Percentiles rank a stretch among this genome's conserved stretches.
Evolutionary conservation across 2,888 invertebrate genomes (phyloP).

Genomic region (Chesias legatella): DNA sequence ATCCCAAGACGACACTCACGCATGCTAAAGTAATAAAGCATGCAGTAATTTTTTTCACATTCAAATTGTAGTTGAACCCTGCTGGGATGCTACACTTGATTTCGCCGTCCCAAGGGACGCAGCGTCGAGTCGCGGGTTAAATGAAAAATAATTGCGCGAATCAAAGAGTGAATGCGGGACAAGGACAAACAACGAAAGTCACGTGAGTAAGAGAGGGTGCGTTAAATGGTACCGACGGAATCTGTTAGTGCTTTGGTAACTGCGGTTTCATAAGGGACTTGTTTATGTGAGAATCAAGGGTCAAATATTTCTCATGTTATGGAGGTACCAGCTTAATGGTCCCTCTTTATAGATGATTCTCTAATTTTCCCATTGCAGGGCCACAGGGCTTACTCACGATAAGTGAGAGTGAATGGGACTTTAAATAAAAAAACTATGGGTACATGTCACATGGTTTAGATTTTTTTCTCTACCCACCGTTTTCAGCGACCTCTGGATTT

Average conservation of each 20-base stretch:
- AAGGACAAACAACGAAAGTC: slow-evolving; percentile 29
- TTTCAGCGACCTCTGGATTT: no score
- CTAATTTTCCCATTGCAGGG: no score
- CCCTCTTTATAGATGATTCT: no score
- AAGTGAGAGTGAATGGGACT: no score
- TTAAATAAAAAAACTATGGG: no score
- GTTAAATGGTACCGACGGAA: slow-evolving; percentile 15
- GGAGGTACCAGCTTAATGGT: neutral
- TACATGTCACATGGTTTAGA: no score
- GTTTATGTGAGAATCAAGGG: slow-evolving; percentile 52
- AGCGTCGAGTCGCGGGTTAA: slow-evolving; percentile 59
- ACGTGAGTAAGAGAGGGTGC: slow-evolving; percentile 25
- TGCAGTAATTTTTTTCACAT: slow-evolving; percentile 64
- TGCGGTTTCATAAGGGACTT: slow-evolving; percentile 47
- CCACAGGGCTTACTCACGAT: no score
- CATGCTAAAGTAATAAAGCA: slow-evolving; percentile 21
- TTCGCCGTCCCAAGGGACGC: slow-evolving; percentile 57
- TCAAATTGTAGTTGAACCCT: slow-evolving; percentile 59
- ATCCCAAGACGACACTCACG: slow-evolving; percentile 49
- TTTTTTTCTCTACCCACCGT: no score
- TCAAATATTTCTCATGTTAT: slow-evolving; percentile 43
- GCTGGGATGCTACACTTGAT: slow-evolving; percentile 59
- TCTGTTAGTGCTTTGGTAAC: slow-evolving; percentile 31
- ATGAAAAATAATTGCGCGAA: slow-evolving; percentile 75
- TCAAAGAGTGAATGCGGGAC: slow-evolving; percentile 36